phyloP scores from a whole-genome alignment of 2,797 vertebrate genomes.

The Falco concolor region DNA sequence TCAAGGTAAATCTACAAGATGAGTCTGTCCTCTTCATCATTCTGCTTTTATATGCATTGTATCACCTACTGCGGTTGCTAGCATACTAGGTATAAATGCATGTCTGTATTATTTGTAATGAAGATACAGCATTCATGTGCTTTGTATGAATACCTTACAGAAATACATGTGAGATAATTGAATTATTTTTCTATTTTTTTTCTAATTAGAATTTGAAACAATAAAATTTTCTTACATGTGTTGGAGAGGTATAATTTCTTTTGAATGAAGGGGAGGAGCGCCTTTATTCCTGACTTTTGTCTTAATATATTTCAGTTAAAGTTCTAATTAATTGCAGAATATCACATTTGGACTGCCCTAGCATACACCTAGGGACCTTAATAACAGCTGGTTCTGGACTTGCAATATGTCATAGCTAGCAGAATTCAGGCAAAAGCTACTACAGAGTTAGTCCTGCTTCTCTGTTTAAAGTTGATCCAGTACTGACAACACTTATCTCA shows the following conservation, averaged over 20 bases:
- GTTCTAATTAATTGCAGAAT: constrained; percentile 22
- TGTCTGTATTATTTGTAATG: neutral
- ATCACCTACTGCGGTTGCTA: neutral
- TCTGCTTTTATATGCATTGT: neutral
- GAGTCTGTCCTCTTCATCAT: neutral
- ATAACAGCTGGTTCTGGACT: neutral
- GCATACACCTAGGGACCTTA: neutral
- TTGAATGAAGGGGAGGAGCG: neutral
- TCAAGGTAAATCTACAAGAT: constrained; percentile 5
- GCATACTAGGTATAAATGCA: neutral
- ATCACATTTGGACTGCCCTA: neutral
- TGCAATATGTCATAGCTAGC: neutral
- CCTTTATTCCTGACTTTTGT: constrained; percentile 11
- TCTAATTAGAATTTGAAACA: constrained; percentile 8
- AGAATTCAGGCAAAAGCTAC: constrained; percentile 6
- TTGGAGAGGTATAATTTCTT: constrained; percentile 12
- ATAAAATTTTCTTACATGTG: neutral
- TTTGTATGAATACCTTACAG: neutral
- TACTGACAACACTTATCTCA: neutral
- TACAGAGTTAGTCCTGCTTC: neutral
- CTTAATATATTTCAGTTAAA: constrained; percentile 17
- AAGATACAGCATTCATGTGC: neutral
- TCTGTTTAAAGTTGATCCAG: neutral
- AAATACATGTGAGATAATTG: neutral
- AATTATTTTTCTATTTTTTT: neutral